Base-by-base conservation (phyloP, 2,797 vertebrate species). In the Paguma larvata region DNA sequence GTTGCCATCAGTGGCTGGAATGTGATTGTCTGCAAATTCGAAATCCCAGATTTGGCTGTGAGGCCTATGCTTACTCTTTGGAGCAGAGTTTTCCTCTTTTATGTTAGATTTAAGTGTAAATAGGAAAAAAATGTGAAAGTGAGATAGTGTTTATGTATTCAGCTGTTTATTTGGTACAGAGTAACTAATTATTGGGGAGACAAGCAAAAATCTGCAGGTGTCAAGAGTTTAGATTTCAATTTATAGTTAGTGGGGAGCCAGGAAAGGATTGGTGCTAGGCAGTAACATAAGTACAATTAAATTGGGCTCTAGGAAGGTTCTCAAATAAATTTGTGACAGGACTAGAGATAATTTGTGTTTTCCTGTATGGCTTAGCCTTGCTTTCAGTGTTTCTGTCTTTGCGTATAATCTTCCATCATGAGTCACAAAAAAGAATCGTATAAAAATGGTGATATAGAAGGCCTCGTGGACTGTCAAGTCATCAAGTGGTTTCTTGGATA, bases 141-240 rank as follows among this genome's bases (percentile, higher is more conserved):
- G 13, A 85, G 62, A 65, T 34, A 32, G 19, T 80, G 9, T 92
- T 70, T 34, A 59, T 32, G 44, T 77, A 44, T 63, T 23, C 0
- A 30, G 13, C 15, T 62, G 27, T 51, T 78, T 77, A 46, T 34
- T 68, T 95, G 90, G 14, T 7, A 51, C 5, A 5, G 5, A 46
- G 44, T 44, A 68, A 68, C 38, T 53, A 16, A 53, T 82, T 96
- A 77, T 67, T 90, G 59, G n/a, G 89, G 34, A 73, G 32, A 75
- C 12, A 53, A 21, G 15, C 11, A 89, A 89, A 83, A 85, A 53
- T 65, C 21, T 56, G 15, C 34, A 56, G 9, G 8, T 73, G 6
- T 38, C 21, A 59, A 70, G 10, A 65, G 38, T 95, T 95, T 91
- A 88, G 53, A 48, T 85, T 95, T 93, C 84, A 73, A 83, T 88